These are phyloP conservation scores for Microctenopoma stevenorrisi DNA, from an alignment of 2,797 vertebrate genomes.

Conservation along the genomic window DNA sequence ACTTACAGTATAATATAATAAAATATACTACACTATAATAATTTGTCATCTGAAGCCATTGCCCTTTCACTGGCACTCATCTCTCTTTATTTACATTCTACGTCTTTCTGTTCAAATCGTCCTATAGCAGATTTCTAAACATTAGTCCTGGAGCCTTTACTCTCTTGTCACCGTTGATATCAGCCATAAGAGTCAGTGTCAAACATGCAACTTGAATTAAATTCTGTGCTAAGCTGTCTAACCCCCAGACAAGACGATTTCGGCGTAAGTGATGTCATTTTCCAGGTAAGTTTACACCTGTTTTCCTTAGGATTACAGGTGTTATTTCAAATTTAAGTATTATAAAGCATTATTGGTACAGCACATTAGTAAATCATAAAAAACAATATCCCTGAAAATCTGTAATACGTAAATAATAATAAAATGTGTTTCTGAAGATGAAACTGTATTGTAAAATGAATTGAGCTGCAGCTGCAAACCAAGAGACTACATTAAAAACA, in stretches of 20 bases:
- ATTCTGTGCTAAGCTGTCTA: not conserved
- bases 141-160: not conserved
- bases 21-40: conserved; percentile 6
- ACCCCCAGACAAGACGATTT: conserved; percentile 3
- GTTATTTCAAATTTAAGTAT: not conserved
- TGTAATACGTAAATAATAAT: not conserved
- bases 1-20: conserved; percentile 1
- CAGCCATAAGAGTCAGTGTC: conserved; percentile 31
- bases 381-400: not conserved
- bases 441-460: not conserved
- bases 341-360: too few relatives aligned
- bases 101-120: conserved; percentile 10
- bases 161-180: conserved; percentile 8
- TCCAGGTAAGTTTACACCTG: too few relatives aligned
- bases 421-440: conserved; percentile 1
- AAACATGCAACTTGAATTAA: conserved; percentile 8
- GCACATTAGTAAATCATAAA: not conserved
- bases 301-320: not conserved
- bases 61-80: not conserved
- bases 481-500: not conserved
- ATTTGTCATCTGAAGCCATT: conserved; percentile 40
- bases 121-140: conserved; percentile 18
- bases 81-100: conserved; percentile 10
- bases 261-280: not conserved
- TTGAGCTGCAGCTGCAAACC: not conserved